Evolutionary conservation across 2,113 vertebrate species (phyloP), one percentile per base, ranked within the genome.

Genomic region (Climacteris rufus): DNA sequence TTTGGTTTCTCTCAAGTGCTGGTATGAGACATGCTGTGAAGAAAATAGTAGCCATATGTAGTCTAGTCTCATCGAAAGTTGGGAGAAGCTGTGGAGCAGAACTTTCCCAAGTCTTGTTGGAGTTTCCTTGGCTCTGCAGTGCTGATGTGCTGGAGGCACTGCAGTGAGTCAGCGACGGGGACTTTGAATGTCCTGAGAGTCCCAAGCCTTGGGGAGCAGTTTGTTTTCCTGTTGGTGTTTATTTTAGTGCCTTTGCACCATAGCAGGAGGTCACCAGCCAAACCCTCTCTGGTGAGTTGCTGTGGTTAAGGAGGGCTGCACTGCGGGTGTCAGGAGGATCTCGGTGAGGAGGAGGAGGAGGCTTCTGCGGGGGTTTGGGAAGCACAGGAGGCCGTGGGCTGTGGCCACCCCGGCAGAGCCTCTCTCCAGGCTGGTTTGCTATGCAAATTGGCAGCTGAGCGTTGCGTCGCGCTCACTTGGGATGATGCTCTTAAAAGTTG

Each of bases 401-500:
- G 76, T 35, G 93, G 94, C 33, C 44, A 33, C 30, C 83, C 81
- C 50, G 95, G 56, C 95, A 89, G 79, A 91, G 79, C 91, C 84
- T 69, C 56, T 49, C 77, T 54, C 83, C 22, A 24, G 63, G 97
- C 57, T 66, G 95, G 33, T 93, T 93, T 52, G 53, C 66, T 84
- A 83, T 97, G 97, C 94, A 93, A 63, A 95, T 94, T 4, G 35
- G 65, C 94, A 31, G 96, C 8, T 27, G 52, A 50, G 80, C 89
- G 80, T 17, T 86, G 93, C 83, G 5, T 10, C 17, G 64, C 11
- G 14, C 96, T 72, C 93, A 15, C 95, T 24, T 92, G 97, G 97
- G 97, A 95, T 39, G 90, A 12, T 63, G 97, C 98, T 45, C 96
- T 94, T 71, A 52, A 94, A 94, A 97, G 96, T 97, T 94, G 95